Conservation (phyloP, 2,888 invertebrate species). For the Dyspetes luteomarginatus region DNA sequence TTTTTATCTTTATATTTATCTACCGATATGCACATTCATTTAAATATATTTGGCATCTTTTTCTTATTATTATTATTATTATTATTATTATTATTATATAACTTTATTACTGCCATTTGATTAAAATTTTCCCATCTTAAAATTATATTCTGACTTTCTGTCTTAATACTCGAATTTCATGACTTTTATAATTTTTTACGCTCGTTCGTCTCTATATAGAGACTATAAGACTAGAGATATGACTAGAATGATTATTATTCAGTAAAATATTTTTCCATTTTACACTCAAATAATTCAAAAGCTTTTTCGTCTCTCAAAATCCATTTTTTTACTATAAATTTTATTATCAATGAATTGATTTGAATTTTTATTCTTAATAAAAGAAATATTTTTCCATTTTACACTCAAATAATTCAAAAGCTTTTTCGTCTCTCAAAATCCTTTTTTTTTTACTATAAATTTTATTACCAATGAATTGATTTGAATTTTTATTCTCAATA, state of each 20-base stretch:
- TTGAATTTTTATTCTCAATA: too few relatives aligned
- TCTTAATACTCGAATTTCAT: conserved; percentile 4
- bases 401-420: conserved; percentile 66
- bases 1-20: not conserved
- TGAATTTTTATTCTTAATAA: conserved; percentile 33
- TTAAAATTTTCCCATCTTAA: not conserved
- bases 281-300: conserved; percentile 66
- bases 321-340: not conserved
- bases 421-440: conserved; percentile 24
- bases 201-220: not conserved
- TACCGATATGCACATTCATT: conserved; percentile 48
- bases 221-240: conserved; percentile 39
- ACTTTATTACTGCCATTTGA: too few relatives aligned
- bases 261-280: conserved; percentile 68
- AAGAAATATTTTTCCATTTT: conserved; percentile 68
- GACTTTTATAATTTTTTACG: conserved; percentile 33
- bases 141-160: not conserved
- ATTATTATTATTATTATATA: not conserved
- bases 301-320: conserved; percentile 32
- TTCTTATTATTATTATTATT: conserved; percentile 47
- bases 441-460: not conserved
- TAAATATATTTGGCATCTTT: conserved; percentile 61
- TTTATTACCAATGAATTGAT: too few relatives aligned
- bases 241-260: conserved; percentile 38
- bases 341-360: too few relatives aligned